Evolutionary conservation across 2,888 invertebrate genomes (phyloP), one percentile per base, ranked within the genome.

Genomic region (Caenorhabditis wallacei): DNA sequence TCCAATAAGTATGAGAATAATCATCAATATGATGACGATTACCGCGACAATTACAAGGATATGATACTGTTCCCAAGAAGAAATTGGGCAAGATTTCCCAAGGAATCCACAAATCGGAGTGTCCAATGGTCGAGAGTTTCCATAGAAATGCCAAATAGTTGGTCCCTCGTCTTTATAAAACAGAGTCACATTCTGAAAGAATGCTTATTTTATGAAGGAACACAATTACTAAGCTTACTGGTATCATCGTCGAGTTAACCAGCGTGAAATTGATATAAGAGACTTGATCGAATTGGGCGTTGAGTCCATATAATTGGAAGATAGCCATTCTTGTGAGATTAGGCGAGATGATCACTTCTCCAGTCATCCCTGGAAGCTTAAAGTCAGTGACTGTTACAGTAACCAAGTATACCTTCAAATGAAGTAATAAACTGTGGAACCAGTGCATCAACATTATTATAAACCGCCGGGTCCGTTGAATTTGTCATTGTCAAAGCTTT

Each of bases 71-170:
- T 87, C 75, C 80, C 80, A 83, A 43, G 80, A 82, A 0, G 81
- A 72, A 2, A 80, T 61, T 0, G 85, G 85, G 53, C 87, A 87
- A 0, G 69, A 54, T n/a, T 64, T 69, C 3, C 84, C 84, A 18
- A 75, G 51, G 40, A 81, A 87, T 2, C 87, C 87, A 40, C 87
- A 87, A 24, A 72, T 51, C 0, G 87, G 87, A 18, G 63, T 84
- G 30, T 66, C 71, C 11, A 79, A 30, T 0, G 87, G 87, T 1
- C 82, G 48, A 5, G 11, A 4, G 24, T 74, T 53, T 4, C 48
- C 64, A 68, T 64, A 81, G 24, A 63, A 69, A 35, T 63, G 56
- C 75, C 81, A 81, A 22, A 74, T 35, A 4, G 80, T 18, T 0
- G 30, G 11, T 3, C 4, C 13, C 18, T 80, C 74, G 16, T 74